These are phyloP conservation scores for Agrenia bidenticulata DNA, from an alignment of 2,888 invertebrate genomes.

Conservation along the genomic window DNA sequence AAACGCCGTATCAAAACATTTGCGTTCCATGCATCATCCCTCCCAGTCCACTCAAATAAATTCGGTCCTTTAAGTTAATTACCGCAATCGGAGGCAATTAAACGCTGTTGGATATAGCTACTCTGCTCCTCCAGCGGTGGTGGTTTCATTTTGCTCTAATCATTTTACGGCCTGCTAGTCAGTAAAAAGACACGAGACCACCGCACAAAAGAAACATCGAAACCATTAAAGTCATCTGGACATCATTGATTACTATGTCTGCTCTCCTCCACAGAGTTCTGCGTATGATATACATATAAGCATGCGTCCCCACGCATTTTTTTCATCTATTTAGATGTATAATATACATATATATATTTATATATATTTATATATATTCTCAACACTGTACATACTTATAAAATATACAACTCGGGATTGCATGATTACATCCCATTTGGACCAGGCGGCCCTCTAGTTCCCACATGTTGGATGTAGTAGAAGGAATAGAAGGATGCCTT, in stretches of 20 bases:
- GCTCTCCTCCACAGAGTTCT: not conserved
- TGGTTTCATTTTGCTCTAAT: conserved; percentile 3
- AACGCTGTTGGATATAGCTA: not conserved
- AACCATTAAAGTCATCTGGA: conserved; percentile 21
- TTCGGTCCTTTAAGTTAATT: no score
- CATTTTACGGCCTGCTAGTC: conserved; percentile 12
- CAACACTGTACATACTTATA: no score
- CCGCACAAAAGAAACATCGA: conserved; percentile 11
- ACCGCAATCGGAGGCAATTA: conserved; percentile 5
- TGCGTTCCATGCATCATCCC: no score
- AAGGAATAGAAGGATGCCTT: no score
- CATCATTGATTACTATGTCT: conserved; percentile 12
- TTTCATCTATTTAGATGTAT: no score
- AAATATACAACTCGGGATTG: not conserved
- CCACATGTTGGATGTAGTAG: no score
- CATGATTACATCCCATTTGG: conserved; percentile 17
- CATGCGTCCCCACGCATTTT: no score
- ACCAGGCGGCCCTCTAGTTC: not conserved
- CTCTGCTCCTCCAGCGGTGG: no score
- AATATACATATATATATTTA: no score
- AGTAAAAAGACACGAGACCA: conserved; percentile 3
- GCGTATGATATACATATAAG: not conserved
- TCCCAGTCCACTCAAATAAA: no score
- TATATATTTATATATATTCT: no score
- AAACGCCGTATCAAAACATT: no score